phyloP scores from a whole-genome alignment of 2,888 invertebrate species.

The Tiliacea aurago region DNA sequence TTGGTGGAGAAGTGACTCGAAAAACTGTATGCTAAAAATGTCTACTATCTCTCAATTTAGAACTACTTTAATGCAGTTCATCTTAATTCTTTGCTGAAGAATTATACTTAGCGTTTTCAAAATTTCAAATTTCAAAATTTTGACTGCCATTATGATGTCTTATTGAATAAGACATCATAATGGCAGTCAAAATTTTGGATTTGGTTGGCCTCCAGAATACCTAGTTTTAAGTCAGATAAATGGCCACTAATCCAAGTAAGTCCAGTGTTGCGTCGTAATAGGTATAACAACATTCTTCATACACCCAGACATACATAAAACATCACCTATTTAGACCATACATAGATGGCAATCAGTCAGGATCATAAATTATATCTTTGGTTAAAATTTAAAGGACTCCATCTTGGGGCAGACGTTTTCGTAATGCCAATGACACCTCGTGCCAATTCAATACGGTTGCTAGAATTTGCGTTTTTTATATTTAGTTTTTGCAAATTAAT shows the following conservation, averaged over 20 bases:
- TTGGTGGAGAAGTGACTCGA: neutral
- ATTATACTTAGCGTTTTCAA: fast-evolving
- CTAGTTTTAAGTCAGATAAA: neutral
- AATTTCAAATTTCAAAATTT: too few species aligned
- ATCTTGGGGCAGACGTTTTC: slow-evolving; percentile 71
- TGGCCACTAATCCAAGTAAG: neutral
- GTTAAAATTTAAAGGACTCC: slow-evolving; percentile 64
- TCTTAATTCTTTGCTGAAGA: neutral
- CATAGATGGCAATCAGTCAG: slow-evolving; percentile 60
- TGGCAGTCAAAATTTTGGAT: neutral
- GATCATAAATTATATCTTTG: slow-evolving; percentile 57
- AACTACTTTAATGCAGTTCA: neutral
- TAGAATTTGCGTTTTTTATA: neutral
- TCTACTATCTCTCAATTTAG: neutral
- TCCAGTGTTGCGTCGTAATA: slow-evolving; percentile 10
- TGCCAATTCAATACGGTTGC: slow-evolving; percentile 42
- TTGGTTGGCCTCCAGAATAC: neutral
- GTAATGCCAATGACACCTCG: slow-evolving; percentile 73
- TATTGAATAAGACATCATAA: too few species aligned
- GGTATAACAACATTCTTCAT: slow-evolving; percentile 34
- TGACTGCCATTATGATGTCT: too few species aligned
- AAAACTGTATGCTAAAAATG: neutral
- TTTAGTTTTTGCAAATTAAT: neutral
- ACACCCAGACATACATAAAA: slow-evolving; percentile 52
- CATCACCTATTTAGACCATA: slow-evolving; percentile 55